Evolutionary conservation across 2,888 invertebrate genomes (phyloP), one percentile per base, ranked within the genome.

Genomic region (Hololepta plana): DNA sequence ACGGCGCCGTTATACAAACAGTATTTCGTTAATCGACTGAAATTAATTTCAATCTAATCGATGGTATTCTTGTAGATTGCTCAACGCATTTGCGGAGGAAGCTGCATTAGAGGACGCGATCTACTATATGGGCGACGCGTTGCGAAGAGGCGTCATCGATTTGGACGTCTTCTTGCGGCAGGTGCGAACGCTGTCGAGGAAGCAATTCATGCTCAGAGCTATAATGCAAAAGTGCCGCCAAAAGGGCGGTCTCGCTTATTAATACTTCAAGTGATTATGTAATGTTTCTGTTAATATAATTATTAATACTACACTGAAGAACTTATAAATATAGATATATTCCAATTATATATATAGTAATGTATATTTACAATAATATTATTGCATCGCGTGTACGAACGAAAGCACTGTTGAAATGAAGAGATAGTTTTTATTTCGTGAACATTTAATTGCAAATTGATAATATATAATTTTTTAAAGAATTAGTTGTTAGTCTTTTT

Each of bases 41-140:
- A 16, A 16, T 25, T 20, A 24, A 3, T 25, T 3, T 25, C 5
- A 16, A 19, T 12, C 8, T 17, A n/a, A 12, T 16, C 3, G 9
- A 25, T 19, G n/a, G 5, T 29, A 24, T 23, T 13, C 15, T 55
- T 55, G 2, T 43, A 82, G 82, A 50, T 70, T 96, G 45, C 57
- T 95, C 33, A 87, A 82, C 56, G 79, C 90, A 21, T 95, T 87
- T 60, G 90, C 91, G 25, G 93, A 96, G 55, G 98, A 98, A 61
- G 90, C 95, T 34, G 93, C 98, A 9, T 71, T 87, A 27, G 96
- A 98, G 61, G 98, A 98, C 64, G 87, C 93, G 33, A 91, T 98
- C 47, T 99, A 96, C 53, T 93, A 91, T 51, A 73, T 99, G 57
- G 93, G 93, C 5, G 91, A 95, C 60, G 93, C 90, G 6, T 56